Evolutionary conservation across 2,888 invertebrate species (phyloP), one percentile per base, ranked within the genome.

Genomic region (Petrolisthes manimaculis): DNA sequence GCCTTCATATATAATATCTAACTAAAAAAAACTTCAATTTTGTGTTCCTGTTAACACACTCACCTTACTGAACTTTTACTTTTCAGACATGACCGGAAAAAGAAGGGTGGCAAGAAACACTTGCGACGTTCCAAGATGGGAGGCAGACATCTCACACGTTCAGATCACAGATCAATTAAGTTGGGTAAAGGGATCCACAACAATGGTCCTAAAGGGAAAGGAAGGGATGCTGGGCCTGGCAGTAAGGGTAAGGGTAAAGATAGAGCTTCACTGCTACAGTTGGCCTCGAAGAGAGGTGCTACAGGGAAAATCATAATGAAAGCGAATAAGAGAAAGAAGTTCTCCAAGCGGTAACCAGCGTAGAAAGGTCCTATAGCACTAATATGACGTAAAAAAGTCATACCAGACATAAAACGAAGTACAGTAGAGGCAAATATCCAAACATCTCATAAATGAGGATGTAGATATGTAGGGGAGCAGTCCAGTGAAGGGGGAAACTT

Each of bases 61-160:
- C n/a, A 69, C n/a, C 14, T 69, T 18, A 18, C 14, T 69, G 3
- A 9, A 75, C 37, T 18, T 75, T 12, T 75, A 75, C 24, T 51
- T 80, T 80, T 71, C 86, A 86, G 86, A 37, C n/a, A 37, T 37
- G 83, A 83, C 61, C 71, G 77, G 5, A n/a, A 71, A 14, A 69
- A 74, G 18, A 88, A 71, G 54, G 88, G 88, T 51, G 88, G 84
- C 9, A 88, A 83, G 79, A 80, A 78, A 5, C n/a, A 84, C 21
- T 24, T 12, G 5, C 77, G 88, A 37, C 78, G 88, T 14, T 88
- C 88, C 37, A 88, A 88, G 74, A 84, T 84, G 80, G 88, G 88
- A 4, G 84, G 84, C 21, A 53, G 88, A 6, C 88, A 88, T 56
- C 61, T 78, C 9, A 88, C 88, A 24, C 67, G 53, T n/a, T 88